Percentiles rank a stretch among this genome's conserved stretches.
These are phyloP conservation scores for Coilia nasus DNA, from an alignment of 2,797 vertebrate genomes.

Conservation along the genomic window DNA sequence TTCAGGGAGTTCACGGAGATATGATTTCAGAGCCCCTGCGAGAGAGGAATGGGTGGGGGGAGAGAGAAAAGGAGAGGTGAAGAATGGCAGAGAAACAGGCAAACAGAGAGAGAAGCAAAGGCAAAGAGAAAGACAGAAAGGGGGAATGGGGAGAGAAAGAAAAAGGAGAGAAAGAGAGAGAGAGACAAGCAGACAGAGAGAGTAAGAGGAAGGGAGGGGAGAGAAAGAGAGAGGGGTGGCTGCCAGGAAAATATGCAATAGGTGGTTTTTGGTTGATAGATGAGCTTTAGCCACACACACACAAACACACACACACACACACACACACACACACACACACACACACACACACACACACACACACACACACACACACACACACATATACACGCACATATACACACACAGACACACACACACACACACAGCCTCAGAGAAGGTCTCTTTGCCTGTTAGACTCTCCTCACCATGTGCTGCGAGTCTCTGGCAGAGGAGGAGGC, in stretches of 20 bases:
- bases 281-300: conserved; percentile 48
- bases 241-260: conserved; percentile 20
- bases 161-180: conserved; percentile 47
- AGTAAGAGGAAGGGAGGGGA: conserved; percentile 9
- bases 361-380: background rate
- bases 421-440: background rate
- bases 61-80: conserved; percentile 38
- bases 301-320: conserved; percentile 32
- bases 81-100: conserved; percentile 6
- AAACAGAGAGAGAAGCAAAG: background rate
- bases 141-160: conserved; percentile 26
- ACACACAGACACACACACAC: background rate
- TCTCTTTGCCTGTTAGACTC: background rate
- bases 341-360: background rate
- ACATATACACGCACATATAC: background rate
- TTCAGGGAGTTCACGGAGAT: conserved; percentile 96
- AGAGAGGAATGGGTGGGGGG: conserved; percentile 49
- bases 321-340: background rate
- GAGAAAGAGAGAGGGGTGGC: conserved; percentile 15
- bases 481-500: background rate
- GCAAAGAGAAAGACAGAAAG: conserved; percentile 29
- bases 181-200: conserved; percentile 16
- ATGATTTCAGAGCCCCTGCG: conserved; percentile 95
- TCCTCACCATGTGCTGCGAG: background rate
- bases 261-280: conserved; percentile 35